Conservation (phyloP, 92 coral and sea anemone species). For the Metridium senile region DNA sequence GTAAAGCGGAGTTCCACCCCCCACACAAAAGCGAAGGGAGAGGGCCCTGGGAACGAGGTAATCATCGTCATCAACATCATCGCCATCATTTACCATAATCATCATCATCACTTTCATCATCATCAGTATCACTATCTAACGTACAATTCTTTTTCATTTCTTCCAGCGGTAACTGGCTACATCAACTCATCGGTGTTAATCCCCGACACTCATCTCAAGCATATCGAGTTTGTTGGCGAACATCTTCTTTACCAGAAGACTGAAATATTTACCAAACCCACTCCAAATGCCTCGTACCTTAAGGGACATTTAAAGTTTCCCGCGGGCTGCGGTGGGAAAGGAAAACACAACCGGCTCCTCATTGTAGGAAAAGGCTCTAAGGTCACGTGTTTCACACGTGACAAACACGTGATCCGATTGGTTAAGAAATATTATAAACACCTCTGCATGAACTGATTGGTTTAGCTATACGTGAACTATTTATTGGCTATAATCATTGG, state of each 20-base stretch:
- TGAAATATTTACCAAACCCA: conserved; percentile 11
- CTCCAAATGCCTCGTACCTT: neutral
- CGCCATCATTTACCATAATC: too few species aligned
- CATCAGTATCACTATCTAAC: neutral
- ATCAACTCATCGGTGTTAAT: conserved; percentile 28
- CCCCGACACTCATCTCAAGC: conserved; percentile 19
- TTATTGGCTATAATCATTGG: neutral
- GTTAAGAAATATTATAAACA: conserved; percentile 22
- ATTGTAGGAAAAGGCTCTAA: conserved; percentile 34
- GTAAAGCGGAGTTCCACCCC: too few species aligned
- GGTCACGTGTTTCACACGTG: conserved; percentile 38
- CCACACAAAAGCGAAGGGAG: too few species aligned
- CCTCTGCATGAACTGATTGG: conserved; percentile 14
- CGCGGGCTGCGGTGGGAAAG: conserved; percentile 35
- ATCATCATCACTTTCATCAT: too few species aligned
- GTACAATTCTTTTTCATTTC: neutral
- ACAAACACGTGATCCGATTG: conserved; percentile 21
- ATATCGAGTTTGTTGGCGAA: conserved; percentile 16
- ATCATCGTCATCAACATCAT: too few species aligned
- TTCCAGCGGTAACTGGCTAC: conserved; percentile 32
- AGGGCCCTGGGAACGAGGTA: too few species aligned
- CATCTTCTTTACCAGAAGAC: conserved; percentile 18
- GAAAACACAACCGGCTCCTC: conserved; percentile 10
- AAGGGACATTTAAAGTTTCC: conserved; percentile 27
- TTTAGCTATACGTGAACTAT: conserved; percentile 2